Percentiles rank a stretch among this genome's conserved stretches.
Evolutionary conservation across 2,797 vertebrate species (phyloP).

Genomic region (Gymnoscopelus microlampas): DNA sequence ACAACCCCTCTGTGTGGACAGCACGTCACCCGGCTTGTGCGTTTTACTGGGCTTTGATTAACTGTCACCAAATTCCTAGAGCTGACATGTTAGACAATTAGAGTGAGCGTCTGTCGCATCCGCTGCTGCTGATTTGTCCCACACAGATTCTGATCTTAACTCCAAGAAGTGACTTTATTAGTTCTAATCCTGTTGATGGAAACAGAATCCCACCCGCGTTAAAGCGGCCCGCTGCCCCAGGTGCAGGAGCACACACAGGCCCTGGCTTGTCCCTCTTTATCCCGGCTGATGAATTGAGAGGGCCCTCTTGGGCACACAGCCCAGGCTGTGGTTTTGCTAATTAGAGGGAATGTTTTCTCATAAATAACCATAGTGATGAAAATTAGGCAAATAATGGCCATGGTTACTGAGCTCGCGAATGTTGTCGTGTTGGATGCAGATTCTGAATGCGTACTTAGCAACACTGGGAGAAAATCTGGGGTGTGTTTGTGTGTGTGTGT

Average conservation of each 20-base stretch:
- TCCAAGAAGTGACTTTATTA: constrained; percentile 72
- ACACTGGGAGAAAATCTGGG: constrained; percentile 6
- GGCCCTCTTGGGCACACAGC: constrained; percentile 74
- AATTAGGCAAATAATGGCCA: constrained; percentile 70
- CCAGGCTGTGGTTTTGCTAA: constrained; percentile 74
- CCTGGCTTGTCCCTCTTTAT: constrained; percentile 72
- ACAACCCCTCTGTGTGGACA: constrained; percentile 63
- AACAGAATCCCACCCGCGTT: constrained; percentile 83
- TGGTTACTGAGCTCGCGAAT: constrained; percentile 60
- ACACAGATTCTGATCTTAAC: constrained; percentile 80
- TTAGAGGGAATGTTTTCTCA: constrained; percentile 77
- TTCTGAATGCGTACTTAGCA: constrained; percentile 23
- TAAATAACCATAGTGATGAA: constrained; percentile 77
- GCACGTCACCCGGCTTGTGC: constrained; percentile 49
- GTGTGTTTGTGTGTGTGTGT: neutral
- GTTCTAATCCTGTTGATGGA: constrained; percentile 83
- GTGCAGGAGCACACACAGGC: constrained; percentile 74
- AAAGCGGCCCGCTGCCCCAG: constrained; percentile 75
- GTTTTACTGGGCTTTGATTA: constrained; percentile 75
- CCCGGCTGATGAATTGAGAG: constrained; percentile 74
- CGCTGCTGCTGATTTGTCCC: constrained; percentile 68
- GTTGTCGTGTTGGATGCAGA: constrained; percentile 41
- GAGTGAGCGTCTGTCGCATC: constrained; percentile 73
- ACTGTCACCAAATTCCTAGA: constrained; percentile 66
- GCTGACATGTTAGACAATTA: constrained; percentile 76